phyloP scores from a whole-genome alignment of 2,797 vertebrate species.

The Decapterus maruadsi region DNA sequence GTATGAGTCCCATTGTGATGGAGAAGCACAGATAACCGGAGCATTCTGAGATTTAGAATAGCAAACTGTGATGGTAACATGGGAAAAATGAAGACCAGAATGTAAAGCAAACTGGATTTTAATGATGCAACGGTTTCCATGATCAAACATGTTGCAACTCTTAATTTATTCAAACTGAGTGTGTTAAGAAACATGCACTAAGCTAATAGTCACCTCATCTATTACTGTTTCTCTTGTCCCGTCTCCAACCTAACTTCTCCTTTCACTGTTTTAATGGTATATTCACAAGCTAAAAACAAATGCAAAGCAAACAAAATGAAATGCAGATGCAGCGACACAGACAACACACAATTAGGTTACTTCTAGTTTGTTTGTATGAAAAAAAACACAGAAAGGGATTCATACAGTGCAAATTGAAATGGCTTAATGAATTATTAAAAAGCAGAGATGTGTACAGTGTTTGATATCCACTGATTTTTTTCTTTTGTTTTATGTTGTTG shows the following conservation, averaged over 20 bases:
- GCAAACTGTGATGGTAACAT: neutral
- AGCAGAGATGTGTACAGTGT: neutral
- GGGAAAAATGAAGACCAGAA: neutral
- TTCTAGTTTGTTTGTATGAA: conserved; percentile 2
- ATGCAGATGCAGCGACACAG: conserved; percentile 10
- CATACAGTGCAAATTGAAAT: neutral
- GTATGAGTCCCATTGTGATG: neutral
- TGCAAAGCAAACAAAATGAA: conserved; percentile 9
- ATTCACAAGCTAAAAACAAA: conserved; percentile 3
- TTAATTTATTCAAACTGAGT: neutral
- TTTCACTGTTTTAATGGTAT: neutral
- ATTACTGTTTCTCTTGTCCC: neutral
- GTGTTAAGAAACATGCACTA: neutral
- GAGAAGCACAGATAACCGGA: neutral
- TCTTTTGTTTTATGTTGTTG: neutral
- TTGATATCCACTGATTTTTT: neutral
- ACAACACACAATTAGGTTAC: conserved; percentile 25
- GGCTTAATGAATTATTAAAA: neutral
- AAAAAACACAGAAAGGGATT: conserved; percentile 8
- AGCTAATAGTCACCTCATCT: neutral
- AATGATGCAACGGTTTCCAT: neutral
- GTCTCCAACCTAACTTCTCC: neutral
- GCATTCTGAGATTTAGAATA: neutral
- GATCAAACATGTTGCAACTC: neutral
- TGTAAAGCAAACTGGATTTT: neutral